phyloP scores from a whole-genome alignment of 2,113 vertebrate genomes.

The human region GRCh38 chr2:116300001-116300500 shows the following conservation, averaged over 20 bases:
- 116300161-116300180: background rate
- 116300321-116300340: background rate
- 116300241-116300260: background rate
- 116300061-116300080: no score
- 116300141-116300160: background rate
- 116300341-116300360: background rate
- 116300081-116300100: background rate
- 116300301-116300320: background rate
- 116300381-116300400: background rate
- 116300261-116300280: background rate
- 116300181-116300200: background rate
- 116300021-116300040: no score
- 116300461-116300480: background rate
- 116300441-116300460: background rate
- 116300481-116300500: background rate
- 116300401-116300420: background rate
- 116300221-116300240: background rate
- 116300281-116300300: background rate
- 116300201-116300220: background rate
- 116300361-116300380: background rate
- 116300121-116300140: background rate
- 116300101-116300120: background rate
- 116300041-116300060: no score
- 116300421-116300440: background rate
- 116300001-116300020: no score